A percentile compares a stretch with the other conserved stretches of the same genome.
phyloP scores from a whole-genome alignment of 2,888 invertebrate genomes.

The Pyrochroa serraticornis region DNA sequence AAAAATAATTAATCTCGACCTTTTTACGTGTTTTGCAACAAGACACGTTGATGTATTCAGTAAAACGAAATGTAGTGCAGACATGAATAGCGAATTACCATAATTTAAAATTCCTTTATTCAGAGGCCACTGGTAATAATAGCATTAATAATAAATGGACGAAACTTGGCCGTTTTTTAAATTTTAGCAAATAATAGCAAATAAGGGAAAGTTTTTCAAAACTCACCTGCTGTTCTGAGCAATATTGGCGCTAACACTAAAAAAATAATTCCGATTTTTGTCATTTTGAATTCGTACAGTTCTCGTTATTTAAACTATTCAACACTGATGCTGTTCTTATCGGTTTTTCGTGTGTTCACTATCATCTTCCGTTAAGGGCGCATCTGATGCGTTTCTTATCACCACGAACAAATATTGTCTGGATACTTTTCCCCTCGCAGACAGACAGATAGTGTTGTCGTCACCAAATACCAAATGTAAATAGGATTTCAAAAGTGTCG shows the following conservation, averaged over 20 bases:
- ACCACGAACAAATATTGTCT: conserved; percentile 21
- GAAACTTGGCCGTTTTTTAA: conserved; percentile 13
- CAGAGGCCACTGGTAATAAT: conserved; percentile 36
- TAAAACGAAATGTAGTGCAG: conserved; percentile 29
- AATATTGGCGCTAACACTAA: neutral
- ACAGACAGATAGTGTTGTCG: conserved; percentile 23
- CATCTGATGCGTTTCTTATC: conserved; percentile 30
- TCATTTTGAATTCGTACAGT: too few relatives aligned
- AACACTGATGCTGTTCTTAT: too few relatives aligned
- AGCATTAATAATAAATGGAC: conserved; percentile 25
- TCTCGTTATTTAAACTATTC: too few relatives aligned
- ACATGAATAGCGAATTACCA: conserved; percentile 38
- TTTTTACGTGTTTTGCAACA: conserved; percentile 17
- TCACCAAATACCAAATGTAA: conserved; percentile 21
- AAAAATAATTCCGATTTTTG: neutral
- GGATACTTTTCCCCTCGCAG: conserved; percentile 12
- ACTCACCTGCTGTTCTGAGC: neutral
- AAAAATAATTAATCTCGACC: conserved; percentile 19
- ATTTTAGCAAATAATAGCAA: conserved; percentile 9
- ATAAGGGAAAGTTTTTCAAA: too few relatives aligned
- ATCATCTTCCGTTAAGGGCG: conserved; percentile 31
- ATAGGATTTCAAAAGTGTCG: conserved; percentile 29
- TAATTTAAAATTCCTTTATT: conserved; percentile 43
- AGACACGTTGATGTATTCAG: conserved; percentile 25
- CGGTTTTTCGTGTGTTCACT: conserved; percentile 8